A percentile compares a stretch with the other conserved stretches of the same genome.
These are phyloP conservation scores for Meloidogyne exigua DNA, from an alignment of 1,140 invertebrate genomes.

Conservation along the genomic window DNA sequence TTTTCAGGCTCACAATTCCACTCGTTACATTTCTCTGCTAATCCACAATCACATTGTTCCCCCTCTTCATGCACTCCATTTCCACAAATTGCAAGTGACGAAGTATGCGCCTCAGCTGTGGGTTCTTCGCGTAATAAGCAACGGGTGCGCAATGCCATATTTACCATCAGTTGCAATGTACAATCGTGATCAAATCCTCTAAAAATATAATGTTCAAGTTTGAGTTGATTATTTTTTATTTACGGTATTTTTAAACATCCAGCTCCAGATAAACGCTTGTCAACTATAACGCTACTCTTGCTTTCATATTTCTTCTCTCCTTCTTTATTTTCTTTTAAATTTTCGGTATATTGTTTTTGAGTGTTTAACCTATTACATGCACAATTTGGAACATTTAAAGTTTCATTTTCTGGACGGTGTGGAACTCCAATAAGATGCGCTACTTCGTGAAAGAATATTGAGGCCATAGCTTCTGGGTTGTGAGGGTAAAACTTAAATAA, in stretches of 20 bases:
- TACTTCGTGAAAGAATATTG: constrained; percentile 61
- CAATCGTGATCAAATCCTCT: constrained; percentile 49
- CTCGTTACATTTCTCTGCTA: constrained; percentile 22
- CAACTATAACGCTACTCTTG: neutral
- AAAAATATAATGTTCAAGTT: neutral
- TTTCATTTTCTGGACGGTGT: constrained; percentile 44
- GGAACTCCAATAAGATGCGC: constrained; percentile 55
- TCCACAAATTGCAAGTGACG: constrained; percentile 31
- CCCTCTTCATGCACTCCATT: constrained; percentile 39
- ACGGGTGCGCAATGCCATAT: constrained; percentile 39
- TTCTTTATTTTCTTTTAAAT: constrained; percentile 1
- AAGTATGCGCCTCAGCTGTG: neutral
- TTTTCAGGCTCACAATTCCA: constrained; percentile 46
- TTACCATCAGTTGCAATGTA: constrained; percentile 41
- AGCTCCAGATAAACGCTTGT: neutral
- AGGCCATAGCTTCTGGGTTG: constrained; percentile 59
- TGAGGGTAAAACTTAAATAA: constrained; percentile 54
- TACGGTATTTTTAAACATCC: constrained; percentile 58
- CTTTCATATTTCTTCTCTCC: constrained; percentile 10
- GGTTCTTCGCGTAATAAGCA: constrained; percentile 35
- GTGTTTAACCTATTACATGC: constrained; percentile 29
- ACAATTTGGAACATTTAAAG: constrained; percentile 56
- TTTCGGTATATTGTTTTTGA: neutral
- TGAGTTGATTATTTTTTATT: constrained; percentile 19
- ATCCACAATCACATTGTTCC: constrained; percentile 46